phyloP scores from a whole-genome alignment of 2,888 invertebrate genomes.

The Tenodera sinensis region DNA sequence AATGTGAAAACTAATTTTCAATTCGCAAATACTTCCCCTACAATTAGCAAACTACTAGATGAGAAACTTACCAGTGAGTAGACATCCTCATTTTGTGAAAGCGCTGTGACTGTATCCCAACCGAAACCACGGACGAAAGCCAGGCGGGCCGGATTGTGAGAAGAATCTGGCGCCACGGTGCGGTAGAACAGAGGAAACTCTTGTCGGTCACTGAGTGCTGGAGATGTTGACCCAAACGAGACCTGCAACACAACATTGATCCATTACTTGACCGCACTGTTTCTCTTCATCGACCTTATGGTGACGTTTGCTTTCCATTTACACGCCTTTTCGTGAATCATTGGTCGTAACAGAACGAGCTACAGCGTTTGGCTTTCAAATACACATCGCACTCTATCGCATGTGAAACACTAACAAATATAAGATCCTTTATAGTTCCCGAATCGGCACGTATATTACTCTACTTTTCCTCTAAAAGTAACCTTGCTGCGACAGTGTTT shows the following conservation, averaged over 20 bases:
- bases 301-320: neutral
- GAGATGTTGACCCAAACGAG: slow-evolving; percentile 86
- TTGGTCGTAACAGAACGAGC: neutral
- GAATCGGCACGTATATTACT: too few species aligned
- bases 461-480: too few species aligned
- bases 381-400: too few species aligned
- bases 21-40: too few species aligned
- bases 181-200: slow-evolving; percentile 88
- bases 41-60: neutral
- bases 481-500: too few species aligned
- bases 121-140: slow-evolving; percentile 75
- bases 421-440: too few species aligned
- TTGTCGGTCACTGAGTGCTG: slow-evolving; percentile 80
- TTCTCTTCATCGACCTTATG: neutral
- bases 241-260: slow-evolving; percentile 53
- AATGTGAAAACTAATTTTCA: too few species aligned
- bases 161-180: slow-evolving; percentile 85
- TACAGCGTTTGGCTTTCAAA: neutral
- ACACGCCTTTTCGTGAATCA: neutral
- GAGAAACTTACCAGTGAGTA: slow-evolving; percentile 63
- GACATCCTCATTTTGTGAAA: slow-evolving; percentile 82
- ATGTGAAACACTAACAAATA: too few species aligned
- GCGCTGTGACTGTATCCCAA: slow-evolving; percentile 85
- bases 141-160: slow-evolving; percentile 82
- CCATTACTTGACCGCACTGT: neutral